Conservation (phyloP, 2,797 vertebrate genomes). For the Acanthurus lineatus region DNA sequence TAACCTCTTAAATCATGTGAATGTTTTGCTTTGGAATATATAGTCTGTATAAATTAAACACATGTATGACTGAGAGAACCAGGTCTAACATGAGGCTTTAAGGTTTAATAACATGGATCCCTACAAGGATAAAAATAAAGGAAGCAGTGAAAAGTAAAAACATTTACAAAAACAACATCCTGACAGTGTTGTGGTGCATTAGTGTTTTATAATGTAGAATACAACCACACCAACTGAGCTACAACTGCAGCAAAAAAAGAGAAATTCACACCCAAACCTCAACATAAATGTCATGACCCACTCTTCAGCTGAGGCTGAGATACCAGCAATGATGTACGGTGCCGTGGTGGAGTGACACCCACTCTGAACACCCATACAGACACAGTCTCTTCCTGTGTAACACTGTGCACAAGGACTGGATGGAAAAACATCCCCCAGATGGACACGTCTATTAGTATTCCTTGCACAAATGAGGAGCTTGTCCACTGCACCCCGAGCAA, state of each 20-base stretch:
- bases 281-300: too few species aligned
- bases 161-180: neutral
- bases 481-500: neutral
- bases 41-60: neutral
- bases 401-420: neutral
- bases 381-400: neutral
- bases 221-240: too few species aligned
- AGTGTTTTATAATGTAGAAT: too few species aligned
- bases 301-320: neutral
- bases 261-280: too few species aligned
- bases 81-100: too few species aligned
- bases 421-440: slow-evolving; percentile 1
- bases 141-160: too few species aligned
- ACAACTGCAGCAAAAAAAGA: too few species aligned
- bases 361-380: neutral
- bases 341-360: neutral
- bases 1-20: neutral
- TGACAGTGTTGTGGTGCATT: too few species aligned
- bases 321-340: neutral
- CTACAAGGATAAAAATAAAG: too few species aligned
- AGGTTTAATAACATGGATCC: too few species aligned
- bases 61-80: neutral
- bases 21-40: neutral
- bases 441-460: neutral
- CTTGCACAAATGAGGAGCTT: slow-evolving; percentile 1